These are phyloP conservation scores for Kryptolebias ocellatus DNA, from an alignment of 2,797 vertebrate species.

Conservation along the genomic window DNA sequence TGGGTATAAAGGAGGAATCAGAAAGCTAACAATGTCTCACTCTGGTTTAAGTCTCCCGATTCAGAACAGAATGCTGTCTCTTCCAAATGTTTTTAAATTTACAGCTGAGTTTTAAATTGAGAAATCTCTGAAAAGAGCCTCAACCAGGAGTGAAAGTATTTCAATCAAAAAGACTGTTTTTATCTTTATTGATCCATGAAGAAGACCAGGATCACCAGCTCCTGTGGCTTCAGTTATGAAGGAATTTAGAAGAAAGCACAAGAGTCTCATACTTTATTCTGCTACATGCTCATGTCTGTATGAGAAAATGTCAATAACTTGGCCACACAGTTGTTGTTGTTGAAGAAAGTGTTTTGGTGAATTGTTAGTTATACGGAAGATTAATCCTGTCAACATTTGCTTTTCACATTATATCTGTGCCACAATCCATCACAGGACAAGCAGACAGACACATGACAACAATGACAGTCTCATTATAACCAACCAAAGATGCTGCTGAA, in stretches of 20 bases:
- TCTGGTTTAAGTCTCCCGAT: constrained; percentile 5
- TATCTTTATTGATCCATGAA: constrained; percentile 19
- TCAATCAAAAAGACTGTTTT: not conserved
- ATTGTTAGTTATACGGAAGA: no score
- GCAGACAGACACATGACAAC: no score
- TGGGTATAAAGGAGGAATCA: not conserved
- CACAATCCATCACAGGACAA: no score
- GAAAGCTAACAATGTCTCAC: not conserved
- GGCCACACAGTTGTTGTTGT: no score
- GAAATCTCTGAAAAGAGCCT: constrained; percentile 3
- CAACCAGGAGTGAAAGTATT: constrained; percentile 6
- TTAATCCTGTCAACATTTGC: no score
- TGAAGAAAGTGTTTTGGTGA: no score
- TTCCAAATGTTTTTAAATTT: not conserved
- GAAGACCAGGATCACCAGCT: constrained; percentile 9
- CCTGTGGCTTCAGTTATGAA: constrained; percentile 1
- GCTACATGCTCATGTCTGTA: no score
- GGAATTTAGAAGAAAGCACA: no score
- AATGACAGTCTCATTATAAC: not conserved
- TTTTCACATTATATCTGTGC: no score
- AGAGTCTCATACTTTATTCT: no score
- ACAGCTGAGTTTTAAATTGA: constrained; percentile 1
- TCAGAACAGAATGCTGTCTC: constrained; percentile 1
- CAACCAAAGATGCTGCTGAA: no score
- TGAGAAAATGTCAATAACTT: no score